Base-by-base conservation (phyloP, 2,797 vertebrate species). In the Typhlichthys eigenmanni region DNA sequence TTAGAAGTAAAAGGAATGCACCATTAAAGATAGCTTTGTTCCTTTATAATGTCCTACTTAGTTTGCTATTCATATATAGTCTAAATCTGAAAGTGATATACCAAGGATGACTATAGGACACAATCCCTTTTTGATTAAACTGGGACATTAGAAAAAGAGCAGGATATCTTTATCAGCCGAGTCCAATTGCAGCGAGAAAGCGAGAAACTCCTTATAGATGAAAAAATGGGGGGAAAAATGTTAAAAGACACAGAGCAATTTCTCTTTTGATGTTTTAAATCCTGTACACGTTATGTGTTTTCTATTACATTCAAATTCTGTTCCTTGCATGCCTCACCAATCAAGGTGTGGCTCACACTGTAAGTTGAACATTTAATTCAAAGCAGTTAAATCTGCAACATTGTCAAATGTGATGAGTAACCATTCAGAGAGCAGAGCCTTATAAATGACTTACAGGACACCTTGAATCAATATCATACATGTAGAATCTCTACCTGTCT, bases 171-270 rank as follows among this genome's bases (percentile, higher is more conserved):
- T 69, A 57, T 65, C 59, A 68, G 58, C 51, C 47, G 57, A 66
- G 57, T 58, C 56, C 5, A 54, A 14, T 63, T 45, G 57, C 62
- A 43, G 38, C 8, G 38, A 43, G 38, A 43, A 9, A 9, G 38
- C 1, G 38, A 43, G 38, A 43, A 43, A 8, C 38, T 43, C 38
- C 38, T 7, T 43, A 43, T 43, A 43, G 38, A 75, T 67, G 46
- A 58, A 83, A 72, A 84, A 79, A 83, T 78, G 54, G 9, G 5
- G 24, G 24, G 3, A 4, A 66, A 78, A 66, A 69, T 61, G 76
- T 46, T 17, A 69, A 29, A 29, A 48, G 54, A 67, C 55, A 54
- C 65, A 29, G 16, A 48, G 19, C 81, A 24, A 66, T 1, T 56
- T 56, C 10, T 24, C 55, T 69, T 32, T 53, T 52, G 59, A 79